A percentile compares a stretch with the other conserved stretches of the same genome.
Evolutionary conservation across 2,888 invertebrate species (phyloP).

Genomic region (Elmis aenea): DNA sequence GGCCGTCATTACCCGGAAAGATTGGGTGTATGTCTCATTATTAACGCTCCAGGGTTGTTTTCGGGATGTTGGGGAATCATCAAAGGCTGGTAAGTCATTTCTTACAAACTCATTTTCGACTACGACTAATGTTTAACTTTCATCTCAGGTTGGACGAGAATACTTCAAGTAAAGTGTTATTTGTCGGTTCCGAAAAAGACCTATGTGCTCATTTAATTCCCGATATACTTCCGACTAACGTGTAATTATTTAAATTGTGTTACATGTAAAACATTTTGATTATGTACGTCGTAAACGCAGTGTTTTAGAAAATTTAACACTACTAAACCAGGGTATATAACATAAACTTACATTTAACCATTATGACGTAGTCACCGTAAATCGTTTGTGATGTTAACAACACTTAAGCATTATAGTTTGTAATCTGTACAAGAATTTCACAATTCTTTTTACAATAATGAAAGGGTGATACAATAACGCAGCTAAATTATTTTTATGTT

Average conservation of each 20-base stretch:
- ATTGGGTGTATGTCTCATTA: slow-evolving; percentile 69
- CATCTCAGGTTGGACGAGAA: slow-evolving; percentile 4
- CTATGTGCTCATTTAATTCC: slow-evolving; percentile 6
- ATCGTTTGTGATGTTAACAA: too few species aligned
- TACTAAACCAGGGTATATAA: too few species aligned
- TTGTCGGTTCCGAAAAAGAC: slow-evolving; percentile 6
- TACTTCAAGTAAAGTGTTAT: slow-evolving; percentile 8
- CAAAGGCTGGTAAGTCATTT: slow-evolving; percentile 4
- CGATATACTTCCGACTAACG: slow-evolving; percentile 6
- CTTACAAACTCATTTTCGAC: background rate
- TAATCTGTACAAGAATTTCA: too few species aligned
- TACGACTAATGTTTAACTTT: background rate
- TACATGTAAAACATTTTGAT: too few species aligned
- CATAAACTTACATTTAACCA: too few species aligned
- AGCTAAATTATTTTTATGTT: too few species aligned
- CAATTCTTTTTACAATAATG: too few species aligned
- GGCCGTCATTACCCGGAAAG: slow-evolving; percentile 75
- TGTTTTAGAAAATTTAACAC: too few species aligned
- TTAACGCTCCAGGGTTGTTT: slow-evolving; percentile 70
- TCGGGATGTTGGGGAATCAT: slow-evolving; percentile 66
- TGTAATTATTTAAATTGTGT: slow-evolving; percentile 4
- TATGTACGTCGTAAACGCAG: too few species aligned
- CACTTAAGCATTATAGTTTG: too few species aligned
- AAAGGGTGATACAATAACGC: too few species aligned
- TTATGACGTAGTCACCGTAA: too few species aligned